phyloP scores from a whole-genome alignment of 2,888 invertebrate species.

The Drosophila prostipennis region DNA sequence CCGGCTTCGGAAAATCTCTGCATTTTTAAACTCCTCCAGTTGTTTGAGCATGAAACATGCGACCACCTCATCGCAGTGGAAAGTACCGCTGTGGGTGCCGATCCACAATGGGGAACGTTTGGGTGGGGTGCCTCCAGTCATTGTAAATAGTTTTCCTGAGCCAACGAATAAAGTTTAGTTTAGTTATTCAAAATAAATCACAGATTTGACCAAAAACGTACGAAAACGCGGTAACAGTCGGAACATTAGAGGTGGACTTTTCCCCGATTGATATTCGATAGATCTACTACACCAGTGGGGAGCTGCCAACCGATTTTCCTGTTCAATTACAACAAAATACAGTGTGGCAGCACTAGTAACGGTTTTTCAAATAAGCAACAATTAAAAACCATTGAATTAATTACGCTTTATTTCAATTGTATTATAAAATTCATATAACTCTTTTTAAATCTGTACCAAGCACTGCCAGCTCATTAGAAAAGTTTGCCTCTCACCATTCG shows the following conservation, averaged over 20 bases:
- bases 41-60: conserved; percentile 95
- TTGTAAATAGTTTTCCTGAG: conserved; percentile 27
- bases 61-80: conserved; percentile 85
- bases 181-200: conserved; percentile 3
- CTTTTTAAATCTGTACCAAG: conserved; percentile 16
- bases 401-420: not conserved
- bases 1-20: conserved; percentile 90
- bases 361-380: not conserved
- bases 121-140: conserved; percentile 52
- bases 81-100: conserved; percentile 82
- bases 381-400: not conserved
- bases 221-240: conserved; percentile 57
- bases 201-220: not conserved
- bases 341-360: conserved; percentile 8
- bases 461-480: conserved; percentile 27
- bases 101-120: conserved; percentile 66
- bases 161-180: not conserved
- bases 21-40: conserved; percentile 91
- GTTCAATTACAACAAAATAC: not conserved
- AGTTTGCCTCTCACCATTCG: conserved; percentile 7
- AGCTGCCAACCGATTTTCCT: no score
- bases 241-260: conserved; percentile 28
- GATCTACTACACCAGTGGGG: no score
- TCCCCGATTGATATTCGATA: not conserved
- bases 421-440: not conserved